Conservation (phyloP, 2,113 vertebrate species). For the Erythrocercus mccallii region DNA sequence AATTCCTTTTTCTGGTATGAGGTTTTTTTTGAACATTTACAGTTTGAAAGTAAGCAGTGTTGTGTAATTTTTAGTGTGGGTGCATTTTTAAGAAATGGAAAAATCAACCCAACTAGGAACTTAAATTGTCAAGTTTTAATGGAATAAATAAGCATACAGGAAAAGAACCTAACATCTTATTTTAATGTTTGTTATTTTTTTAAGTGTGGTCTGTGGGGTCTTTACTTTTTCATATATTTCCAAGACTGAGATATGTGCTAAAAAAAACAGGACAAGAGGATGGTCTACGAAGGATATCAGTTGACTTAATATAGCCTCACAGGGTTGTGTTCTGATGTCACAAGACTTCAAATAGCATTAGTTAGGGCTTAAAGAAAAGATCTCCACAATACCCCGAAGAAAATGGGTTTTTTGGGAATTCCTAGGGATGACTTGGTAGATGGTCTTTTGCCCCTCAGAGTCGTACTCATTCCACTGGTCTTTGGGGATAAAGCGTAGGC, state of each 20-base stretch:
- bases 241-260: neutral
- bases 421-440: neutral
- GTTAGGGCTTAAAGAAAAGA: neutral
- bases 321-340: neutral
- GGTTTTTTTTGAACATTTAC: constrained; percentile 24
- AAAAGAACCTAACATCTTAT: neutral
- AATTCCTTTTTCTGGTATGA: neutral
- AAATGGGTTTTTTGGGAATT: neutral
- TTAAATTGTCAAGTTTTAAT: constrained; percentile 42
- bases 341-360: neutral
- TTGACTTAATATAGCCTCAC: neutral
- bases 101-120: neutral
- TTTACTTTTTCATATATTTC: constrained; percentile 10
- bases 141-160: neutral
- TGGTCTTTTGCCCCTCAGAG: neutral
- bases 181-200: constrained; percentile 9
- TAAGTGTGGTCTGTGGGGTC: neutral
- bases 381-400: neutral
- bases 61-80: constrained; percentile 16
- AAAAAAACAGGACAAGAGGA: neutral
- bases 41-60: constrained; percentile 52
- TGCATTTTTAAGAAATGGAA: constrained; percentile 3
- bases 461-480: neutral
- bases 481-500: neutral
- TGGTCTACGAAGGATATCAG: neutral